phyloP scores from a whole-genome alignment of 1,140 invertebrate species.

The Cepaea nemoralis region DNA sequence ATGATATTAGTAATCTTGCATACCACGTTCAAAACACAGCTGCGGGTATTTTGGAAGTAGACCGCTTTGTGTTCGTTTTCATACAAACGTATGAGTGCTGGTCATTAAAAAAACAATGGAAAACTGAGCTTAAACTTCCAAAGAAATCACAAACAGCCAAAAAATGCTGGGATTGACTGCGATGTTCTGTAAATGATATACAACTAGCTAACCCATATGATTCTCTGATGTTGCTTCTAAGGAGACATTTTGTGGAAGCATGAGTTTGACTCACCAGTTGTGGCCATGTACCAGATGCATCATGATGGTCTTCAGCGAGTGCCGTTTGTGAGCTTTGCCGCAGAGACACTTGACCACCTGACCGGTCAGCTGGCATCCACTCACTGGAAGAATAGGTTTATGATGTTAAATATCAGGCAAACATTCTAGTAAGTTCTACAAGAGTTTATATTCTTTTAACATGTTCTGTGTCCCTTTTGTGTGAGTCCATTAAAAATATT shows the following conservation, averaged over 20 bases:
- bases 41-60: too few relatives aligned
- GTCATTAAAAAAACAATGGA: too few relatives aligned
- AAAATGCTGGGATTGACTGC: too few relatives aligned
- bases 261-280: constrained; percentile 89
- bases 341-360: constrained; percentile 85
- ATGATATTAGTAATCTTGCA: too few relatives aligned
- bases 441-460: background rate
- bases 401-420: constrained; percentile 61
- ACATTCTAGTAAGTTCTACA: constrained; percentile 64
- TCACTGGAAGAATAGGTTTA: constrained; percentile 64
- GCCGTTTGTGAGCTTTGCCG: constrained; percentile 89
- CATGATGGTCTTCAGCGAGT: constrained; percentile 84
- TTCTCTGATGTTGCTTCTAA: constrained; percentile 52
- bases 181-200: too few relatives aligned
- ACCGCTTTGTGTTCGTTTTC: too few relatives aligned
- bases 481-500: too few relatives aligned
- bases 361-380: constrained; percentile 66
- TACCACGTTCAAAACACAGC: too few relatives aligned
- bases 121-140: too few relatives aligned
- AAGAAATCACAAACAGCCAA: too few relatives aligned
- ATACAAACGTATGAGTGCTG: too few relatives aligned
- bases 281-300: constrained; percentile 88
- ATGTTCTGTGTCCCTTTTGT: background rate
- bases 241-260: constrained; percentile 88
- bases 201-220: too few relatives aligned